These are phyloP conservation scores for Brassicogethes aeneus DNA, from an alignment of 2,888 invertebrate species.

Conservation along the genomic window DNA sequence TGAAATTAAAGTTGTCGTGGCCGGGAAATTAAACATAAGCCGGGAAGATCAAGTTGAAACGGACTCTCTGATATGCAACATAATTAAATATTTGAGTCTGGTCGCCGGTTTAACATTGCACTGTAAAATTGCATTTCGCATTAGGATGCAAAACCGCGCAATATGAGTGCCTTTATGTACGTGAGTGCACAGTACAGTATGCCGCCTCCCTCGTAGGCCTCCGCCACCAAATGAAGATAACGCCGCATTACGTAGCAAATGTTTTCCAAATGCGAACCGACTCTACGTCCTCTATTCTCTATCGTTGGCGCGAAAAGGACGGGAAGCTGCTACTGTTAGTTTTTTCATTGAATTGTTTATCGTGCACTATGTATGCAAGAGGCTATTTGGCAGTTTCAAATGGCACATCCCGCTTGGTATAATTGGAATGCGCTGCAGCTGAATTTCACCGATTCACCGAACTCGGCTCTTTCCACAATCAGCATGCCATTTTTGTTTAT, in stretches of 20 bases:
- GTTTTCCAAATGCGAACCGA: constrained; percentile 23
- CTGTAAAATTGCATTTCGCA: constrained; percentile 27
- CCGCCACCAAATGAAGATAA: constrained; percentile 38
- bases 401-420: constrained; percentile 29
- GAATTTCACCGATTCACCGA: constrained; percentile 27
- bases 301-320: background rate
- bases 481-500: constrained; percentile 25
- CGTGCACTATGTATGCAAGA: constrained; percentile 33
- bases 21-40: background rate
- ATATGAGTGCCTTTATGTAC: constrained; percentile 23
- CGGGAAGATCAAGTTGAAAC: constrained; percentile 11
- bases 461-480: constrained; percentile 29
- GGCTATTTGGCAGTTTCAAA: constrained; percentile 30
- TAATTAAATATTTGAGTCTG: constrained; percentile 27
- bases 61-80: constrained; percentile 9
- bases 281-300: background rate
- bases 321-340: background rate
- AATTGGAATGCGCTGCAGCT: constrained; percentile 35
- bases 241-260: constrained; percentile 31
- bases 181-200: constrained; percentile 19
- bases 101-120: constrained; percentile 20
- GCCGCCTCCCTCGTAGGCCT: constrained; percentile 27
- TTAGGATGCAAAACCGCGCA: constrained; percentile 25
- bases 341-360: constrained; percentile 18
- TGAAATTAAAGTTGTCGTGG: too few species aligned